Base-by-base conservation (phyloP, 2,888 invertebrate genomes). In the Hemicrepidius hirtus region DNA sequence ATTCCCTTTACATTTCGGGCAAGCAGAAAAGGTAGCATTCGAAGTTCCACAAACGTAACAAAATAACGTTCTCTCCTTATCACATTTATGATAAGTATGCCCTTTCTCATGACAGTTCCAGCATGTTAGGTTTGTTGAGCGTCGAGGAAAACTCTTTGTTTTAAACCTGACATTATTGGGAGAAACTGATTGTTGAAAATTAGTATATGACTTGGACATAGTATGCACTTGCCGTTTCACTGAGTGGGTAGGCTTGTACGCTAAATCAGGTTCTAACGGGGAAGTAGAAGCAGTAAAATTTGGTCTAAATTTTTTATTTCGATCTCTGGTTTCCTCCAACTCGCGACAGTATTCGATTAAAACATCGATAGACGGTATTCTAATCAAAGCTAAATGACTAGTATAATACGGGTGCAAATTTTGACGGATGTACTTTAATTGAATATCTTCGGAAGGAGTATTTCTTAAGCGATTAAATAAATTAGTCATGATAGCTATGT, bases 401-500 rank as follows among this genome's bases (percentile, higher is more conserved):
- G 41, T 18, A 18, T 68, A 72, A 13, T 69, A 70, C 0, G 74
- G 71, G 5, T 46, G 40, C 13, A 76, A 46, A 66, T 77, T 77
- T 13, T 69, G 13, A 13, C 72, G 28, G n/a, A 78, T 77, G 44
- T 53, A 35, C 62, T 50, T 70, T 3, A 75, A 20, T 13, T 68
- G 46, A n/a, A 57, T 63, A 10, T 9, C 40, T 59, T 77, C 76
- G 4, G 55, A 18, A 13, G 72, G 71, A 44, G 9, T 28, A n/a
- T 13, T 16, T 13, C 16, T 28, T 18, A 75, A 50, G 10, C 75
- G 21, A 37, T 32, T 63, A 24, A 78, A 76, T 12, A 76, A 53
- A 37, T 70, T 74, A n/a, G 65, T 44, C 73, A 77, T 73, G 18
- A 44, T 63, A n/a, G 78, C 73, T 3, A 78, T 69, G 57, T 65